Percentiles rank a stretch among this genome's conserved stretches.
phyloP scores from a whole-genome alignment of 2,888 invertebrate species.

The Cephus sareptanus region DNA sequence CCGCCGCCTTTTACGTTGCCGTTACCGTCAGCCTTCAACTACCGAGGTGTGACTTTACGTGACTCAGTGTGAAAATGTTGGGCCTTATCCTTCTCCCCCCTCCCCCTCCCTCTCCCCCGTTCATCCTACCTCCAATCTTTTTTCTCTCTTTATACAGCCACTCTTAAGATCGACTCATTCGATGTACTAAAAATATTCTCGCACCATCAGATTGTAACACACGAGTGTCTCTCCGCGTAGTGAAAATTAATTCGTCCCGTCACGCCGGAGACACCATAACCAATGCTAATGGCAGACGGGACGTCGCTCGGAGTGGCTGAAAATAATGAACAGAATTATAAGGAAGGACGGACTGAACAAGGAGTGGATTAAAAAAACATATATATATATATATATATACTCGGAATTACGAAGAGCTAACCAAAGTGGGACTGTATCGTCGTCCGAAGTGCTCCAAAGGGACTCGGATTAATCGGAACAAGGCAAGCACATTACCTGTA shows the following conservation, averaged over 20 bases:
- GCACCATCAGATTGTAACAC: not conserved
- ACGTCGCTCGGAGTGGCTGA: not conserved
- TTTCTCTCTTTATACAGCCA: not conserved
- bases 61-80: not conserved
- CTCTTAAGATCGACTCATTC: not conserved
- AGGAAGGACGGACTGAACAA: not conserved
- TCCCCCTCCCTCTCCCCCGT: accelerated
- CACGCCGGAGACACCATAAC: not conserved
- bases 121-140: not conserved
- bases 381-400: not conserved
- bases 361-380: not conserved
- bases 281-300: not conserved
- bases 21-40: not conserved
- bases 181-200: not conserved
- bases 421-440: not conserved
- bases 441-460: not conserved
- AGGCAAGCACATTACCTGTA: constrained; percentile 60
- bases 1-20: not conserved
- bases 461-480: constrained; percentile 59
- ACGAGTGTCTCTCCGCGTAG: not conserved
- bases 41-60: not conserved
- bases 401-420: not conserved
- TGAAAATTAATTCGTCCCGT: not conserved
- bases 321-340: not conserved
- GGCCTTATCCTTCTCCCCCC: not conserved